These are phyloP conservation scores for Charaxes varanes DNA, from an alignment of 1,140 invertebrate genomes.

Conservation along the genomic window DNA sequence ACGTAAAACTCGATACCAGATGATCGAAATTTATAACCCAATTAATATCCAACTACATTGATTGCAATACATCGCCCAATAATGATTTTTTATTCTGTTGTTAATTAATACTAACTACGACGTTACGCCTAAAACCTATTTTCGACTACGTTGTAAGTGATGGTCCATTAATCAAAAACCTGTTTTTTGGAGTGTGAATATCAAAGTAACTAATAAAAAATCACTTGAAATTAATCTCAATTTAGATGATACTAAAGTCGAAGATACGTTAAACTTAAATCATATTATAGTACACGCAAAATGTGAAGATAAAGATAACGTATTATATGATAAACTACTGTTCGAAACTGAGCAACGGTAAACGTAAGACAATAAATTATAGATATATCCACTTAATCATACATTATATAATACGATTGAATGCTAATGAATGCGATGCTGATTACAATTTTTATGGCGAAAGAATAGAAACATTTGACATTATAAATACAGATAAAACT, in stretches of 20 bases:
- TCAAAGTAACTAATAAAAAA: constrained; percentile 4
- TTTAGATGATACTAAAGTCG: not conserved
- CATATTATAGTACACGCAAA: constrained; percentile 12
- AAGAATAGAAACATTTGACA: too few relatives aligned
- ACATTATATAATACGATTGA: constrained; percentile 1
- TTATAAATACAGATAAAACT: too few relatives aligned
- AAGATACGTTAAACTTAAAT: constrained; percentile 2
- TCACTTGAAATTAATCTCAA: constrained; percentile 5
- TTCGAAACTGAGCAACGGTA: constrained; percentile 15
- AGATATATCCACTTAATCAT: constrained; percentile 17
- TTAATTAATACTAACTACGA: constrained; percentile 17
- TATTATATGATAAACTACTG: constrained; percentile 19
- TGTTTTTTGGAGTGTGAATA: constrained; percentile 12
- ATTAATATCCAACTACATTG: not conserved
- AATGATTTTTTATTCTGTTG: constrained; percentile 1
- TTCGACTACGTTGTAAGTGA: constrained; percentile 5
- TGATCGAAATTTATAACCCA: not conserved
- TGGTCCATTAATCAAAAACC: constrained; percentile 22
- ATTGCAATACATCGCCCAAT: too few relatives aligned
- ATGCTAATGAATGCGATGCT: not conserved
- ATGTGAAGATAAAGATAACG: constrained; percentile 20
- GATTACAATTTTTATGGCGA: too few relatives aligned
- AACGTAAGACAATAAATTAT: constrained; percentile 13
- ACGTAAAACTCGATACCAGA: not conserved
- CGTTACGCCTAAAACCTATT: constrained; percentile 3